Conservation (phyloP, 2,113 vertebrate species). For the Noturus placidus region DNA sequence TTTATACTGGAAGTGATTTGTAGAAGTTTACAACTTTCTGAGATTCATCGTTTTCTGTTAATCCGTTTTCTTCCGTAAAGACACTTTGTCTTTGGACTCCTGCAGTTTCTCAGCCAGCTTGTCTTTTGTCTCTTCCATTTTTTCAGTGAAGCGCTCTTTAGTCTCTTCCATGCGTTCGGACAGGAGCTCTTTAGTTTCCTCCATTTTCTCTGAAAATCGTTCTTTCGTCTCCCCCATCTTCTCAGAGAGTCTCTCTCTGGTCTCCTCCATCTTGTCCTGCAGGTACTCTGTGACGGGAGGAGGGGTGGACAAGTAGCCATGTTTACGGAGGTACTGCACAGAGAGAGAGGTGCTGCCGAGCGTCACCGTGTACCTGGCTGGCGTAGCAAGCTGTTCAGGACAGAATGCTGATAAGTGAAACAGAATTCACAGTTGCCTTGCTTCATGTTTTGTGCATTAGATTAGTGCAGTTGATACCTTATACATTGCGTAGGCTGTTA, state of each 20-base stretch:
- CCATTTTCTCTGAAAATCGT: conserved; percentile 86
- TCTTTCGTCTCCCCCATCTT: conserved; percentile 77
- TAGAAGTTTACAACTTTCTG: not conserved
- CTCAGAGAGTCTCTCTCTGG: conserved; percentile 74
- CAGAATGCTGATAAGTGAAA: not conserved
- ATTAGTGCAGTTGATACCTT: conserved; percentile 77
- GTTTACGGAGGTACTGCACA: conserved; percentile 87
- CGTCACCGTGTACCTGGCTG: conserved; percentile 89
- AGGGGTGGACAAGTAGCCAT: conserved; percentile 87
- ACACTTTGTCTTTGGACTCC: conserved; percentile 94
- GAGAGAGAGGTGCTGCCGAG: conserved; percentile 91
- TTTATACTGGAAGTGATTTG: conserved; percentile 12
- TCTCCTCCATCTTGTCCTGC: conserved; percentile 91
- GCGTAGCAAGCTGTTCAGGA: conserved; percentile 85
- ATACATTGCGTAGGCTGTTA: conserved; percentile 85
- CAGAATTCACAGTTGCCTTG: not conserved
- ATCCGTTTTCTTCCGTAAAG: conserved; percentile 88
- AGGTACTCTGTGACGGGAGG: conserved; percentile 90
- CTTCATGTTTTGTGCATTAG: not conserved
- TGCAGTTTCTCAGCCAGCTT: conserved; percentile 81
- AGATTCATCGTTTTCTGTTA: conserved; percentile 55
- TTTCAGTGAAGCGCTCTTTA: conserved; percentile 48
- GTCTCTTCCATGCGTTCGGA: conserved; percentile 70
- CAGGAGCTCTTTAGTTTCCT: conserved; percentile 81
- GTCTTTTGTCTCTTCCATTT: conserved; percentile 61